Conservation (phyloP, 2,888 invertebrate genomes). For the Teinopalpus imperialis region DNA sequence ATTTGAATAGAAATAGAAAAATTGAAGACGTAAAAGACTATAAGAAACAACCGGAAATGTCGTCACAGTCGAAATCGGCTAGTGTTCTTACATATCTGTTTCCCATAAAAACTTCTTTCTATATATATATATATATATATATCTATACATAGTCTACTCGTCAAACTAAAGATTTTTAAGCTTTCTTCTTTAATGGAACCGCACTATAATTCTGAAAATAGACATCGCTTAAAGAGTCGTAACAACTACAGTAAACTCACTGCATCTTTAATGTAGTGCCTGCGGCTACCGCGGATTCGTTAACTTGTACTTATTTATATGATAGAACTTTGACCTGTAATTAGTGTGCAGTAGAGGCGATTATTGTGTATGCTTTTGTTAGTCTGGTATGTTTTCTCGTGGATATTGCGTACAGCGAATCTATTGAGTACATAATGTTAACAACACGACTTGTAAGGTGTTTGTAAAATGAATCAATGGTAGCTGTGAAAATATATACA, state of each 20-base stretch:
- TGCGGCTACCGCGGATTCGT: constrained; percentile 12
- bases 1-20: too few relatives aligned
- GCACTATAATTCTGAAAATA: constrained; percentile 2
- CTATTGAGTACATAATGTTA: constrained; percentile 2
- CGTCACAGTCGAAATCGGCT: too few relatives aligned
- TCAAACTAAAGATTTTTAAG: too few relatives aligned
- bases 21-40: too few relatives aligned
- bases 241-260: constrained; percentile 6
- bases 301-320: not conserved
- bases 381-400: not conserved
- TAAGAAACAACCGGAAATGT: too few relatives aligned
- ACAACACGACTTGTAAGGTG: not conserved
- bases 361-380: not conserved
- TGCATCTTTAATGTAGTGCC: too few relatives aligned
- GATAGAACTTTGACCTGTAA: not conserved
- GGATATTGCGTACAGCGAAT: constrained; percentile 7
- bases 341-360: not conserved
- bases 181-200: too few relatives aligned
- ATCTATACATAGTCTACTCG: too few relatives aligned
- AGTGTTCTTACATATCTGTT: too few relatives aligned
- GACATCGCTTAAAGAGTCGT: constrained; percentile 11
- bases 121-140: too few relatives aligned
- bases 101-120: too few relatives aligned
- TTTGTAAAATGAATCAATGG: constrained; percentile 5
- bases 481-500: constrained; percentile 1